Evolutionary conservation across 2,797 vertebrate species (phyloP).

Genomic region (Lacerta agilis): DNA sequence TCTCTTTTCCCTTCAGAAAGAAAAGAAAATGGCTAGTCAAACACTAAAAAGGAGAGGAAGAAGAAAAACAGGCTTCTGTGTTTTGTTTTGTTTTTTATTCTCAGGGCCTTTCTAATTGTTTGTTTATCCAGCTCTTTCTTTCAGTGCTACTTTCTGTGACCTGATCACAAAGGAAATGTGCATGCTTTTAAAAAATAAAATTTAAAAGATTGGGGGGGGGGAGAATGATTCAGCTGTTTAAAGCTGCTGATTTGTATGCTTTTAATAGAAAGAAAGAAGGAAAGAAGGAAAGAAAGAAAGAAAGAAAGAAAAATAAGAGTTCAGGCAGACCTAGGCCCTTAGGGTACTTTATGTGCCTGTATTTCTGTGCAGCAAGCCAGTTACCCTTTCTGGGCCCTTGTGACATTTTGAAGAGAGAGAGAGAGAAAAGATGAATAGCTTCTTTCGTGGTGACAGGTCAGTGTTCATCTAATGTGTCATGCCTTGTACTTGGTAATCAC

Average conservation of each 20-base stretch:
- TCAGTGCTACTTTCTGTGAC: slow-evolving; percentile 79
- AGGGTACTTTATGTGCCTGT: slow-evolving; percentile 49
- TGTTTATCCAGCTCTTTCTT: slow-evolving; percentile 14
- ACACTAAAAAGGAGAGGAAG: slow-evolving; percentile 72
- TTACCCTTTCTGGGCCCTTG: slow-evolving; percentile 30
- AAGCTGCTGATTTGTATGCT: slow-evolving; percentile 38
- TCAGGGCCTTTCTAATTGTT: slow-evolving; percentile 79
- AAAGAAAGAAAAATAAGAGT: slow-evolving; percentile 39
- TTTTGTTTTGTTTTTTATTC: slow-evolving; percentile 70
- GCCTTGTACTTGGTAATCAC: slow-evolving; percentile 70
- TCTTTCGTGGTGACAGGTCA: slow-evolving; percentile 62
- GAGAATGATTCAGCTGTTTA: slow-evolving; percentile 59
- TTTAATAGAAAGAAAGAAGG: slow-evolving; percentile 29
- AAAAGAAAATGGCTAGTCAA: slow-evolving; percentile 68
- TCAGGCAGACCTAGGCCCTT: slow-evolving; percentile 44
- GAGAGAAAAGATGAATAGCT: background rate
- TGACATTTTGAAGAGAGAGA: background rate
- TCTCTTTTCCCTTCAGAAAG: slow-evolving; percentile 52
- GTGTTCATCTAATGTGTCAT: slow-evolving; percentile 67
- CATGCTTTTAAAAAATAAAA: slow-evolving; percentile 45
- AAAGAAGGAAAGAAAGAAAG: slow-evolving; percentile 42
- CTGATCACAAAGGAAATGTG: slow-evolving; percentile 74
- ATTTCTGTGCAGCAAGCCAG: slow-evolving; percentile 35
- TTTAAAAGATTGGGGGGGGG: background rate
- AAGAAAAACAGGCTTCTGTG: slow-evolving; percentile 69